phyloP scores from a whole-genome alignment of 1,140 invertebrate species.

The Drosophila arawakana region DNA sequence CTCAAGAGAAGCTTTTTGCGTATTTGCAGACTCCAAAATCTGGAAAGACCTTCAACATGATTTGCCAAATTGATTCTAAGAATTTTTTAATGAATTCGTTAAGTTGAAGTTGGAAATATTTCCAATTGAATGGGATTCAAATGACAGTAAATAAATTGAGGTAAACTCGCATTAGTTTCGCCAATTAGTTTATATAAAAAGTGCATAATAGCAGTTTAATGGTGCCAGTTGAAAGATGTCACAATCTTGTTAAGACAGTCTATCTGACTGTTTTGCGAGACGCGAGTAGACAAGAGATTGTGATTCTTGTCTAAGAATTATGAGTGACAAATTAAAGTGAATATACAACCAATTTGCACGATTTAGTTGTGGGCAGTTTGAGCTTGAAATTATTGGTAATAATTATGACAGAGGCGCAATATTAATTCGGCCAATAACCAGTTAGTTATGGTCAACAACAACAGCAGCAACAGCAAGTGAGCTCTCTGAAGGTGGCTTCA shows the following conservation, averaged over 20 bases:
- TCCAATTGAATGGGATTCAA: slow-evolving; percentile 8
- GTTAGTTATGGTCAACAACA: slow-evolving; percentile 14
- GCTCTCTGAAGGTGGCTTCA: slow-evolving; percentile 57
- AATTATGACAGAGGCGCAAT: slow-evolving; percentile 46
- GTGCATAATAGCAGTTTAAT: slow-evolving; percentile 6
- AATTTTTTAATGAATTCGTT: slow-evolving; percentile 5
- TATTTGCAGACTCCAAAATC: slow-evolving; percentile 4
- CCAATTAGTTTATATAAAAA: slow-evolving; percentile 26
- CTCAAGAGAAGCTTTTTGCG: background rate
- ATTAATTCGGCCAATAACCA: slow-evolving; percentile 51
- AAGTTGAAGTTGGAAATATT: background rate
- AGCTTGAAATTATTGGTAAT: slow-evolving; percentile 56
- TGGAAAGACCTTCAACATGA: slow-evolving; percentile 18
- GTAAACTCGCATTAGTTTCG: slow-evolving; percentile 22
- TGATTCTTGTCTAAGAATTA: slow-evolving; percentile 29
- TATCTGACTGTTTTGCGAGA: slow-evolving; percentile 14
- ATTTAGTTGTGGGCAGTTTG: slow-evolving; percentile 43
- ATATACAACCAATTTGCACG: slow-evolving; percentile 16
- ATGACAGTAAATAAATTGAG: slow-evolving; percentile 8
- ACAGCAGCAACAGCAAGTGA: slow-evolving; percentile 12
- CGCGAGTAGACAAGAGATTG: slow-evolving; percentile 32
- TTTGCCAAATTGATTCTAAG: slow-evolving; percentile 18
- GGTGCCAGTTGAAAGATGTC: slow-evolving; percentile 28
- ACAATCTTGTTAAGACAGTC: slow-evolving; percentile 5
- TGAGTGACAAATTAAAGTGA: slow-evolving; percentile 47